Base-by-base conservation (phyloP, 92 coral and sea anemone genomes). In the Paragorgia papillata region DNA sequence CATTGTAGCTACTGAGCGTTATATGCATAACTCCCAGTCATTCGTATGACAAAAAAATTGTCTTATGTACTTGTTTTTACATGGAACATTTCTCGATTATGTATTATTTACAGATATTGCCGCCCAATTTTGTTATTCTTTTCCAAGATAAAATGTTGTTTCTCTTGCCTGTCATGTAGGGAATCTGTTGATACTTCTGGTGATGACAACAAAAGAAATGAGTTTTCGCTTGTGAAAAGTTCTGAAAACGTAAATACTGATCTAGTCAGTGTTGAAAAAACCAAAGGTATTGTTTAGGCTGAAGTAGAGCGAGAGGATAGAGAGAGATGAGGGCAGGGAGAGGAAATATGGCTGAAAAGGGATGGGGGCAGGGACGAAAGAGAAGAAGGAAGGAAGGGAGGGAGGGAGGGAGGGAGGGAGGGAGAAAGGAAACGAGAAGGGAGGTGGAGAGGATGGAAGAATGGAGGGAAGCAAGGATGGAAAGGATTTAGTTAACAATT, bases 161-260 rank as follows among this genome's bases (percentile, higher is more conserved):
- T 51, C 34, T 1, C 8, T 56, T 56, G 29, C 18, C 18, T 71
- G 37, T 0, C n/a, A 35, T 71, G 1, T 33, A 71, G 78, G 19
- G 78, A 71, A 55, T 71, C 78, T 12, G 57, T 22, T 9, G 64
- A 71, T 20, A 58, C 28, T 0, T 53, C 63, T 49, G 59, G 54
- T 26, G 35, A 9, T 43, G 78, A 71, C 7, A 71, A 43, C 9
- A 26, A 18, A 14, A 70, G 29, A 30, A 50, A 34, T 37, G 78
- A 71, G 17, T 0, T 21, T 9, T 24, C 39, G 33, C 24, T 29
- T 31, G 49, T 34, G 63, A 71, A 54, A 22, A 71, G n/a, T 7
- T 6, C 53, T 7, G 2, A 7, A 46, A 46, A 7, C 53, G 2
- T 46, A n/a, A 46, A 46, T 2, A 46, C n/a, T 7, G 53, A 7